Evolutionary conservation across 2,888 invertebrate genomes (phyloP).

Genomic region (Rambutsinella grinnellia): DNA sequence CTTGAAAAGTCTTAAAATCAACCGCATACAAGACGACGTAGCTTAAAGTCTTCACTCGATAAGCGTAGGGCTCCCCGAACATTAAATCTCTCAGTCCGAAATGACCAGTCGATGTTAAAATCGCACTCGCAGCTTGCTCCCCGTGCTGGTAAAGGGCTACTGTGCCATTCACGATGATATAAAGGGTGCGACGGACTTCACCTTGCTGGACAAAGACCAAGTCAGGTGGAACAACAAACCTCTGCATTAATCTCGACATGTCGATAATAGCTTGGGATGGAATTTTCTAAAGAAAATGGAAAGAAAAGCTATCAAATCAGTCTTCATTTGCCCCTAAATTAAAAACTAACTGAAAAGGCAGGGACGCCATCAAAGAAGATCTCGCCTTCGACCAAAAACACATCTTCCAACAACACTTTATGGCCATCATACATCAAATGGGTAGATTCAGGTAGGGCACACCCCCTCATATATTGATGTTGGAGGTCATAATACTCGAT

Average conservation of each 20-base stretch:
- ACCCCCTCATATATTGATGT: slow-evolving; percentile 45
- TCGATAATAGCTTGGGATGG: slow-evolving; percentile 56
- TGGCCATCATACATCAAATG: slow-evolving; percentile 52
- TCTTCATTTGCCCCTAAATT: too few species aligned
- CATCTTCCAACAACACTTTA: slow-evolving; percentile 39
- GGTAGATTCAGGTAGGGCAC: slow-evolving; percentile 28
- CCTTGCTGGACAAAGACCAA: slow-evolving; percentile 57
- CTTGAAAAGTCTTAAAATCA: slow-evolving; percentile 48
- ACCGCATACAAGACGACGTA: slow-evolving; percentile 57
- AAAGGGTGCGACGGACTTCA: slow-evolving; percentile 62
- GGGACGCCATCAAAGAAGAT: slow-evolving; percentile 53
- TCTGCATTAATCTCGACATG: slow-evolving; percentile 40
- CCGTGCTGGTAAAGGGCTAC: slow-evolving; percentile 45
- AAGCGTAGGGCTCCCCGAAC: slow-evolving; percentile 59
- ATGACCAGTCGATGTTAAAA: slow-evolving; percentile 58
- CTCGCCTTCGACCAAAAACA: slow-evolving; percentile 43
- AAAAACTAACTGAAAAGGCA: slow-evolving; percentile 48
- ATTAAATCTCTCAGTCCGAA: slow-evolving; percentile 60
- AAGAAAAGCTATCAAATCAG: neutral
- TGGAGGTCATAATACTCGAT: slow-evolving; percentile 45
- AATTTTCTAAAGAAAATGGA: slow-evolving; percentile 56
- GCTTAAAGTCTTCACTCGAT: slow-evolving; percentile 58
- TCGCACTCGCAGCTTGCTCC: slow-evolving; percentile 26
- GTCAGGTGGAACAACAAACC: slow-evolving; percentile 59
- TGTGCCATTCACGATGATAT: slow-evolving; percentile 58